These are phyloP conservation scores for Perca schrenkii DNA, from an alignment of 2,113 vertebrate genomes.

Conservation along the genomic window DNA sequence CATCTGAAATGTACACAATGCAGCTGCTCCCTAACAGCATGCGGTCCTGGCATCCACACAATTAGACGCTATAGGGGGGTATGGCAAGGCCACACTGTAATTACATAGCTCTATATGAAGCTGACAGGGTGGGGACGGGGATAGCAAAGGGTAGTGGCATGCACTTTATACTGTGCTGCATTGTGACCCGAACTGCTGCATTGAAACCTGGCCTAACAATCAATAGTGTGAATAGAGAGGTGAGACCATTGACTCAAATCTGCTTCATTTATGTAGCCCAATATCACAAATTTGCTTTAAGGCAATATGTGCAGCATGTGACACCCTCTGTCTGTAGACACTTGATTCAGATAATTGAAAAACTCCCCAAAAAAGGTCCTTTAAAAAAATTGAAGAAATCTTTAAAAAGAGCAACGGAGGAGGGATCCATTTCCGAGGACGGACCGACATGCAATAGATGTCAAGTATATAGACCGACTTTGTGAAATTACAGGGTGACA, in stretches of 20 bases:
- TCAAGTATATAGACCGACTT: not conserved
- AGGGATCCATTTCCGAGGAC: not conserved
- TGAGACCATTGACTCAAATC: slow-evolving; percentile 2
- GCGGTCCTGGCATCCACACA: slow-evolving; percentile 61
- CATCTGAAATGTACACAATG: slow-evolving; percentile 61
- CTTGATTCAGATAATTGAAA: not conserved
- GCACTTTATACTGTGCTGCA: slow-evolving; percentile 24
- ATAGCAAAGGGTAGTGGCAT: slow-evolving; percentile 2
- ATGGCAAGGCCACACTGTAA: slow-evolving; percentile 66
- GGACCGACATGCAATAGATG: not conserved
- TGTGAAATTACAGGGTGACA: not conserved
- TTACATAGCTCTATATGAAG: slow-evolving; percentile 70
- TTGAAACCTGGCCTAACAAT: slow-evolving; percentile 45
- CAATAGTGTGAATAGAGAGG: slow-evolving; percentile 53
- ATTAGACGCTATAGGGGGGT: slow-evolving; percentile 63
- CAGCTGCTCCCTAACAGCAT: slow-evolving; percentile 57
- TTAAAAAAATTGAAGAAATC: not conserved
- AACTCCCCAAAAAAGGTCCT: not conserved
- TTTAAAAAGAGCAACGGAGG: not conserved
- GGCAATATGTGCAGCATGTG: not conserved
- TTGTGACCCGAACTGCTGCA: slow-evolving; percentile 49
- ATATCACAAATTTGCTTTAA: not conserved
- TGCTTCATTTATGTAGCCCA: slow-evolving; percentile 18
- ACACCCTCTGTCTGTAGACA: not conserved
- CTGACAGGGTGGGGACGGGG: slow-evolving; percentile 19